Percentiles rank a stretch among this genome's conserved stretches.
Conservation (phyloP, 2,797 vertebrate species). For the Myotis pilosus region DNA sequence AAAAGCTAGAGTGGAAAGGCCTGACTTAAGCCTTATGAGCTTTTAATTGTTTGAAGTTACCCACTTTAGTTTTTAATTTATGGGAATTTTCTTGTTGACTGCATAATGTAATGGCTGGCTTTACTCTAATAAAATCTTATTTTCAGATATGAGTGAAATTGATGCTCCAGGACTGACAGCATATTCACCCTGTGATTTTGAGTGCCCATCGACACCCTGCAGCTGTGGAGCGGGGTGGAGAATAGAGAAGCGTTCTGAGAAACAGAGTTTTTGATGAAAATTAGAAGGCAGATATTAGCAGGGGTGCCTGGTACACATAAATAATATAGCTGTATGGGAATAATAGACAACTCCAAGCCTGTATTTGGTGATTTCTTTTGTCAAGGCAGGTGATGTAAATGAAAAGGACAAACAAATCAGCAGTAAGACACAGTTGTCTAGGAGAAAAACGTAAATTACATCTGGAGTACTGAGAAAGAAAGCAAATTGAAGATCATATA, state of each 20-base stretch:
- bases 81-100: background rate
- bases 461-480: background rate
- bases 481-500: background rate
- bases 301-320: background rate
- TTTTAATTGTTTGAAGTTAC: background rate
- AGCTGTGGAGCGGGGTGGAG: background rate
- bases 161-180: background rate
- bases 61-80: constrained; percentile 15
- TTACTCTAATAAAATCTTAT: background rate
- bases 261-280: constrained; percentile 6
- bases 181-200: background rate
- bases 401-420: background rate
- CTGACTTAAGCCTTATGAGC: background rate
- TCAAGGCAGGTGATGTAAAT: background rate
- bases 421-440: background rate
- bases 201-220: background rate
- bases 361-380: background rate
- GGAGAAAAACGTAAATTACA: constrained; percentile 14
- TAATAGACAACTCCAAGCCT: background rate
- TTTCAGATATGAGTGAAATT: background rate
- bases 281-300: background rate
- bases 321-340: background rate
- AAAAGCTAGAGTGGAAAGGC: background rate
- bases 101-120: background rate
- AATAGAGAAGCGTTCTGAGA: background rate